Conservation (phyloP, 2,113 vertebrate species). For the Agapornis roseicollis region DNA sequence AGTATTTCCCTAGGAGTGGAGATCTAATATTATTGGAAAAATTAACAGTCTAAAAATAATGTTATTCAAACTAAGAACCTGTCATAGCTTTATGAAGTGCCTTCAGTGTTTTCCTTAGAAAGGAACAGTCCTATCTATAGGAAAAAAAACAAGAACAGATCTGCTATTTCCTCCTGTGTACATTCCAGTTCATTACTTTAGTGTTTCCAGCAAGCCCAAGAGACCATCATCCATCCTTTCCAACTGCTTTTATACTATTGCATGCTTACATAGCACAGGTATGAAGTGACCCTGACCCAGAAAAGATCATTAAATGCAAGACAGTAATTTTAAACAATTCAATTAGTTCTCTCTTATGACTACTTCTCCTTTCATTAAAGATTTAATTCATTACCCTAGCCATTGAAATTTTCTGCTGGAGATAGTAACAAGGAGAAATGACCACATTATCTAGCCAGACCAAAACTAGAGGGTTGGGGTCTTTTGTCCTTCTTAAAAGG, state of each 20-base stretch:
- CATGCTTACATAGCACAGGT: background rate
- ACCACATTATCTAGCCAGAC: background rate
- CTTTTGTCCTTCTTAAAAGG: background rate
- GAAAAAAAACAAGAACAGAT: background rate
- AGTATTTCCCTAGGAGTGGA: background rate
- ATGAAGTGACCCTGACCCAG: background rate
- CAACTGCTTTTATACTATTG: background rate
- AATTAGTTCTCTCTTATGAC: background rate
- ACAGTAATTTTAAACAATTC: background rate
- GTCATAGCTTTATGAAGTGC: background rate
- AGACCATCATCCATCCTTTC: background rate
- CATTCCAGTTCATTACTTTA: background rate
- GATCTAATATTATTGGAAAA: background rate
- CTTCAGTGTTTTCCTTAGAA: conserved; percentile 4
- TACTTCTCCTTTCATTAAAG: background rate
- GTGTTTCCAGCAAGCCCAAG: background rate
- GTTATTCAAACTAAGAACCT: background rate
- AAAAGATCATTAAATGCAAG: background rate
- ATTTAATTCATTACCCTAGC: background rate
- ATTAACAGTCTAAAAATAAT: background rate
- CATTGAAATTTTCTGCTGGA: background rate
- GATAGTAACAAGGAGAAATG: background rate
- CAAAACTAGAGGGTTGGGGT: background rate
- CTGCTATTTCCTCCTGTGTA: background rate
- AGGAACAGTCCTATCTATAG: background rate